Evolutionary conservation across 1,140 invertebrate species (phyloP).

Genomic region (Zaprionus vittiger): DNA sequence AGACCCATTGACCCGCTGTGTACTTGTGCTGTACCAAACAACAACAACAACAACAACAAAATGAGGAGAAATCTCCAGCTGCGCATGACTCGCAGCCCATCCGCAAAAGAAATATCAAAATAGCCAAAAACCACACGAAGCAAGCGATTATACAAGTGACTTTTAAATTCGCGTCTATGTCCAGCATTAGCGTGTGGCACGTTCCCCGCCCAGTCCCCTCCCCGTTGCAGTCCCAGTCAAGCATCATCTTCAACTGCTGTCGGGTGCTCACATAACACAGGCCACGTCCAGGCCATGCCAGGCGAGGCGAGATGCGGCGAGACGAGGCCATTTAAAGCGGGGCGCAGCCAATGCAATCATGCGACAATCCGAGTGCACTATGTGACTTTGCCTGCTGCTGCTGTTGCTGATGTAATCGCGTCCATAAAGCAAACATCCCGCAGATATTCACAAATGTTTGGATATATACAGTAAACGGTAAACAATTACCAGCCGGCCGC

Average conservation of each 20-base stretch:
- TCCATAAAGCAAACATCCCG: constrained; percentile 63
- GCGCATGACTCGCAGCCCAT: constrained; percentile 5
- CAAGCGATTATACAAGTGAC: constrained; percentile 3
- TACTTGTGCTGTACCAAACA: neutral
- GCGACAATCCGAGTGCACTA: constrained; percentile 53
- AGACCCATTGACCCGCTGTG: constrained; percentile 3
- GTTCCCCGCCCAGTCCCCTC: neutral
- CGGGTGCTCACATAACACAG: constrained; percentile 37
- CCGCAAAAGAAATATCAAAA: constrained; percentile 8
- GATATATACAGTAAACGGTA: constrained; percentile 43
- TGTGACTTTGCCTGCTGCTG: constrained; percentile 52
- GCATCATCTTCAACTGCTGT: constrained; percentile 3
- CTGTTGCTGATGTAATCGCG: constrained; percentile 69
- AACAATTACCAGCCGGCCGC: constrained; percentile 62
- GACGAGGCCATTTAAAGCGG: constrained; percentile 40
- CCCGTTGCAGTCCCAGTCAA: neutral
- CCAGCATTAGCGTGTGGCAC: constrained; percentile 3
- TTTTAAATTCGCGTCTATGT: neutral
- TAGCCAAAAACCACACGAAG: neutral
- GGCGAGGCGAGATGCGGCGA: neutral
- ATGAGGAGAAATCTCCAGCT: neutral
- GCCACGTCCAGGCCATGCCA: constrained; percentile 8
- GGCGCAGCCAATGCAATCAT: constrained; percentile 55
- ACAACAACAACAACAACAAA: neutral
- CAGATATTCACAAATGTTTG: constrained; percentile 4